Percentiles rank a stretch among this genome's conserved stretches.
Conservation (phyloP, 1,140 invertebrate genomes). For the Neodiprion lecontei region DNA sequence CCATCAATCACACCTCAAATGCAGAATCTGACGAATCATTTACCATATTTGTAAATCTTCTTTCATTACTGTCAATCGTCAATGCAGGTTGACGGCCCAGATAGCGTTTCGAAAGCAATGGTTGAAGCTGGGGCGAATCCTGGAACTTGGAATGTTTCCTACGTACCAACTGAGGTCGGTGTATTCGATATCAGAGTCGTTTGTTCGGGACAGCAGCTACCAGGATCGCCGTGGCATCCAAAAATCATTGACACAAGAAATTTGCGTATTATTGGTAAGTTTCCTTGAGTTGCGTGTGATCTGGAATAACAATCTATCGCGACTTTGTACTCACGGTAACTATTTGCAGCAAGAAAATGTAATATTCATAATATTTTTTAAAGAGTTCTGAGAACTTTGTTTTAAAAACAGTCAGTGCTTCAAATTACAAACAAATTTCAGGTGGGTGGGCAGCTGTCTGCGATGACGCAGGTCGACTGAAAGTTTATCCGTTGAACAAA, state of each 20-base stretch:
- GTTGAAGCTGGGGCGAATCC: constrained; percentile 62
- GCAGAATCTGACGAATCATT: background rate
- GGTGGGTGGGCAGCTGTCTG: constrained; percentile 84
- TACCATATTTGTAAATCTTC: background rate
- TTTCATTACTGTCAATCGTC: background rate
- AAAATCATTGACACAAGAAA: constrained; percentile 74
- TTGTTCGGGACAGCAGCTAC: constrained; percentile 71
- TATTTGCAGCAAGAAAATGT: no score
- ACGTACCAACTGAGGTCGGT: constrained; percentile 75
- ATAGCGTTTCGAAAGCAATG: constrained; percentile 69
- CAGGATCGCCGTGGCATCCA: constrained; percentile 77
- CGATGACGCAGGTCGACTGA: constrained; percentile 77
- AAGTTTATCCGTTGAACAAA: constrained; percentile 72
- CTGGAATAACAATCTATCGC: no score
- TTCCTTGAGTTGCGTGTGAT: background rate
- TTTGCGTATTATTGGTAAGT: constrained; percentile 65
- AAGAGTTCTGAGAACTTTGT: no score
- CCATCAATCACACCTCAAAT: no score
- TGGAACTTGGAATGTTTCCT: constrained; percentile 68
- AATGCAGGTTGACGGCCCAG: constrained; percentile 69
- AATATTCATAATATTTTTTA: no score
- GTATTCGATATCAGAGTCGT: constrained; percentile 75
- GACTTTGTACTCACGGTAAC: no score
- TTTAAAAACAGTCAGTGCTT: background rate
- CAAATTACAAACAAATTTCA: constrained; percentile 59